phyloP scores from a whole-genome alignment of 2,113 vertebrate species.

The Chloropsis hardwickii region DNA sequence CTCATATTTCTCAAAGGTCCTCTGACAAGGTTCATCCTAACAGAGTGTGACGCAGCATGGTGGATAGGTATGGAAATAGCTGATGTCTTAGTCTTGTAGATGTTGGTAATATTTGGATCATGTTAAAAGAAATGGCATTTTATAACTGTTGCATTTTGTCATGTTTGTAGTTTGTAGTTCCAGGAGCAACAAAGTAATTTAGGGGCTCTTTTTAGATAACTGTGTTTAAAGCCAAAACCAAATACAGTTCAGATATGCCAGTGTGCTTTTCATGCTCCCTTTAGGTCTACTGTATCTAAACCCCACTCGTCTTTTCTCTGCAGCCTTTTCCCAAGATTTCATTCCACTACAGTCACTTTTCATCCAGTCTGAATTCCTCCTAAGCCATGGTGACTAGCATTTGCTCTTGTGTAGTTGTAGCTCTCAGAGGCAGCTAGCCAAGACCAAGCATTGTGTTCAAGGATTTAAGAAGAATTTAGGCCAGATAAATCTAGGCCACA shows the following conservation, averaged over 20 bases:
- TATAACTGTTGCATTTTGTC: not conserved
- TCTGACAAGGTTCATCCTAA: not conserved
- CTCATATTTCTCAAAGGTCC: not conserved
- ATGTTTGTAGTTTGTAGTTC: not conserved
- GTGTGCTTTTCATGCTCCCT: not conserved
- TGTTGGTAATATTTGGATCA: not conserved
- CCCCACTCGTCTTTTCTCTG: not conserved
- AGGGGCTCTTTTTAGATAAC: not conserved
- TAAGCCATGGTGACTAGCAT: not conserved
- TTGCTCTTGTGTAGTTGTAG: not conserved
- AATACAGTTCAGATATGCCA: not conserved
- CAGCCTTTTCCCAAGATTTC: not conserved
- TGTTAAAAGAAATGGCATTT: not conserved
- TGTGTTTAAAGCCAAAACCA: not conserved
- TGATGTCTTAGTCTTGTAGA: not conserved
- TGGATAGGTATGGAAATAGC: not conserved
- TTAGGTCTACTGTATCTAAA: not conserved
- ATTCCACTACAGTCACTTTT: not conserved
- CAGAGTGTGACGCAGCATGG: not conserved
- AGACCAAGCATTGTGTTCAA: not conserved
- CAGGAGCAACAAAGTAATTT: not conserved
- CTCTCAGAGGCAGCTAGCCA: slow-evolving; percentile 33
- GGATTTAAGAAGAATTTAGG: slow-evolving; percentile 45
- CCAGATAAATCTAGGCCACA: slow-evolving; percentile 50
- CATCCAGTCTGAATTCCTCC: not conserved